These are phyloP conservation scores for Pygoscelis antarcticus DNA, from an alignment of 2,113 vertebrate genomes.

Conservation along the genomic window DNA sequence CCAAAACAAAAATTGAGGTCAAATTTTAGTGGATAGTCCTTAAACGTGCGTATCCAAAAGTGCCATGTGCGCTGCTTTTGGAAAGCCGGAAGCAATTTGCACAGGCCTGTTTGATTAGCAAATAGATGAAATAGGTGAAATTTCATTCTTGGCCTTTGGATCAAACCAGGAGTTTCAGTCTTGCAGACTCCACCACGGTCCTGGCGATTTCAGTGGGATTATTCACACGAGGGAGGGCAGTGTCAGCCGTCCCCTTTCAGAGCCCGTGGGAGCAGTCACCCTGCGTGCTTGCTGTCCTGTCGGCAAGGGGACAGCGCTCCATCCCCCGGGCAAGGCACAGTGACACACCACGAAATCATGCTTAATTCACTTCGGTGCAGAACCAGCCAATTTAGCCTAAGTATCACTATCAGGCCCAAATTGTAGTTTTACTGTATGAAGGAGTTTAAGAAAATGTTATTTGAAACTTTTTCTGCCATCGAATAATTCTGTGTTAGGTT, in stretches of 20 bases:
- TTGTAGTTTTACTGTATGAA: neutral
- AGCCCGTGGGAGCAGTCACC: neutral
- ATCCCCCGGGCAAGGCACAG: neutral
- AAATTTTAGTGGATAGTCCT: neutral
- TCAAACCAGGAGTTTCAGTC: neutral
- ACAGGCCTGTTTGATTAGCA: neutral
- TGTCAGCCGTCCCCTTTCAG: neutral
- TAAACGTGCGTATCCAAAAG: neutral
- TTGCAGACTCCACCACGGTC: neutral
- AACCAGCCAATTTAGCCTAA: neutral
- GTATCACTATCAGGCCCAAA: neutral
- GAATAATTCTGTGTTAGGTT: neutral
- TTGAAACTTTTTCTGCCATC: neutral
- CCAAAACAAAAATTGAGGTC: neutral
- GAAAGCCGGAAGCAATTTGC: neutral
- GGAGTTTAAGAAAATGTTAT: neutral
- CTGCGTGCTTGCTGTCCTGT: neutral
- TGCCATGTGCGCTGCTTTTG: rapidly evolving
- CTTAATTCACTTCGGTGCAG: neutral
- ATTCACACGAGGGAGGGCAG: neutral
- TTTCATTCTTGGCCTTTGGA: neutral
- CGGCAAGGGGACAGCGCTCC: neutral
- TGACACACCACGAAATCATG: neutral
- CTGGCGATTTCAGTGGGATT: neutral
- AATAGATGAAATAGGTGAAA: neutral